Evolutionary conservation across 1,140 invertebrate species (phyloP).

Genomic region (Chrysomallon squamiferum): DNA sequence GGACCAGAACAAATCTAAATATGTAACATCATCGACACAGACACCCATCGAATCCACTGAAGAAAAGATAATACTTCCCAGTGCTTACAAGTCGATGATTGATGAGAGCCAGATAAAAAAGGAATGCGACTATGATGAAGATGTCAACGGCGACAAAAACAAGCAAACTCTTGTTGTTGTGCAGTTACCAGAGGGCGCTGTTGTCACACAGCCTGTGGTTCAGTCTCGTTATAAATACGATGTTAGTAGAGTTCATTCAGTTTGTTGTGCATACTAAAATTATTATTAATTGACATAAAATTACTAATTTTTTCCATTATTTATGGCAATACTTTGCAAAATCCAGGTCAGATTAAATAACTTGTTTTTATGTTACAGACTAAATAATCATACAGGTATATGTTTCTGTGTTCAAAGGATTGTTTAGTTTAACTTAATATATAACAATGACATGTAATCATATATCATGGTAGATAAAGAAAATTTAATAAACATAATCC

Average conservation of each 20-base stretch:
- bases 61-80: not conserved
- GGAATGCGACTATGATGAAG: not conserved
- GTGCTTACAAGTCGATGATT: not conserved
- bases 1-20: not conserved
- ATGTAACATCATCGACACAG: not conserved
- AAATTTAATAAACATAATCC: too few relatives aligned
- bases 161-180: slow-evolving; percentile 36
- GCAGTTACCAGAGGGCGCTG: slow-evolving; percentile 37
- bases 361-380: not conserved
- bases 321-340: not conserved
- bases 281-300: not conserved
- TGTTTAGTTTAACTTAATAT: not conserved
- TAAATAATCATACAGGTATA: not conserved
- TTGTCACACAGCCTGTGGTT: slow-evolving; percentile 25
- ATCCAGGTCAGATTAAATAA: not conserved
- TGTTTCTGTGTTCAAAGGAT: not conserved
- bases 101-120: not conserved
- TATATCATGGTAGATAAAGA: too few relatives aligned
- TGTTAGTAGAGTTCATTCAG: slow-evolving; percentile 7
- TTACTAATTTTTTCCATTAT: not conserved
- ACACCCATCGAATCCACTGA: not conserved
- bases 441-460: too few relatives aligned
- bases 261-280: not conserved
- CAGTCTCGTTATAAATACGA: slow-evolving; percentile 13
- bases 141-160: not conserved